Evolutionary conservation across 2,113 vertebrate species (phyloP).

Genomic region (Sus scrofa): T2T-Sscrofa CM000817.6:68347501-68348000

Average conservation of each 20-base stretch:
- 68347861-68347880: not conserved
- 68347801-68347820: not conserved
- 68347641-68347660: rapidly evolving
- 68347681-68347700: not conserved
- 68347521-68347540: not conserved
- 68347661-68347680: not conserved
- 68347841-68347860: not conserved
- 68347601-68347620: not conserved
- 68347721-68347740: not conserved
- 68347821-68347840: not conserved
- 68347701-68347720: not conserved
- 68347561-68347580: rapidly evolving
- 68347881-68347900: rapidly evolving
- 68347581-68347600: not conserved
- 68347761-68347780: rapidly evolving
- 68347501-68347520: rapidly evolving
- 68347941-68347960: too few relatives aligned
- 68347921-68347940: too few relatives aligned
- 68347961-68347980: rapidly evolving
- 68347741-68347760: too few relatives aligned
- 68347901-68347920: rapidly evolving
- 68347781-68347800: not conserved
- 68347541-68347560: too few relatives aligned
- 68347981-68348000: not conserved
- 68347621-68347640: not conserved